These are phyloP conservation scores for Tigriopus japonicus DNA, from an alignment of 1,140 invertebrate genomes.

Conservation along the genomic window DNA sequence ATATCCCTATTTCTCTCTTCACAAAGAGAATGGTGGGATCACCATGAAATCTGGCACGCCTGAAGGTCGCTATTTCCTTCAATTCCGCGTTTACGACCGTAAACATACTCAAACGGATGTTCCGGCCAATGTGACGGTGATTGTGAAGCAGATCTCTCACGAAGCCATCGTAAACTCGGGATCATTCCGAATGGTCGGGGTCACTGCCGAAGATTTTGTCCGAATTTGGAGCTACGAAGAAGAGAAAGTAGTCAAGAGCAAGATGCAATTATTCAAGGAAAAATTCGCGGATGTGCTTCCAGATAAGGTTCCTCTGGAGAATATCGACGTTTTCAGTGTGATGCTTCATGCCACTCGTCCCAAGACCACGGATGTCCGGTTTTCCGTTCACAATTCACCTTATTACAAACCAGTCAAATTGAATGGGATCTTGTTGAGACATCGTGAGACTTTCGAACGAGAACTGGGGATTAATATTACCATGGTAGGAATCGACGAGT, in stretches of 20 bases:
- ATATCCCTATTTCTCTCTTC: conserved; percentile 54
- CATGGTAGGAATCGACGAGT: conserved; percentile 95
- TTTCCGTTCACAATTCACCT: conserved; percentile 82
- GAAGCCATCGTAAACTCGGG: conserved; percentile 89
- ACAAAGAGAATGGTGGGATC: conserved; percentile 83
- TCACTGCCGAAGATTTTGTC: conserved; percentile 88
- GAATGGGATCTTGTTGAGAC: conserved; percentile 81
- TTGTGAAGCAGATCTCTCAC: conserved; percentile 77
- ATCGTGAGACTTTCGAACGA: conserved; percentile 56
- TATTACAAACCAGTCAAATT: conserved; percentile 84
- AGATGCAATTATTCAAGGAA: conserved; percentile 65
- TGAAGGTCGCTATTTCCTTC: conserved; percentile 56
- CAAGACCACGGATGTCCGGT: conserved; percentile 75
- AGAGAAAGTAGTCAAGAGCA: conserved; percentile 59
- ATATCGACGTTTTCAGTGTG: conserved; percentile 89
- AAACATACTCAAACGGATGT: conserved; percentile 77
- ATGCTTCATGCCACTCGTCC: conserved; percentile 64
- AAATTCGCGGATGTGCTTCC: conserved; percentile 38
- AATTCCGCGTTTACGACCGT: conserved; percentile 79
- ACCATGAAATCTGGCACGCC: conserved; percentile 76
- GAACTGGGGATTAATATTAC: conserved; percentile 85
- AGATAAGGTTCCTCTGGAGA: conserved; percentile 36
- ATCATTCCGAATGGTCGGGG: conserved; percentile 76
- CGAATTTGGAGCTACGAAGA: conserved; percentile 78
- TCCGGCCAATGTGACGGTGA: conserved; percentile 76